Conservation (phyloP, 2,113 vertebrate species). For the mouse (Mus musculus) region GRCm39 chr10:47792501-47793000, state of each 20-base stretch:
- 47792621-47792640: slow-evolving; percentile 71
- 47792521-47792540: slow-evolving; percentile 64
- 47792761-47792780: slow-evolving; percentile 82
- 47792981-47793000: too few species aligned
- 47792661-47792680: slow-evolving; percentile 67
- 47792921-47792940: too few species aligned
- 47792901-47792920: too few species aligned
- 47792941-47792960: too few species aligned
- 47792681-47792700: slow-evolving; percentile 84
- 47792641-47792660: slow-evolving; percentile 64
- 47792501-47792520: slow-evolving; percentile 66
- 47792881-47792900: too few species aligned
- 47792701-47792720: slow-evolving; percentile 78
- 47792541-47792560: slow-evolving; percentile 64
- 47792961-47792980: too few species aligned
- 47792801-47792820: too few species aligned
- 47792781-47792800: slow-evolving; percentile 79
- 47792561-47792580: slow-evolving; percentile 71
- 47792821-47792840: background rate
- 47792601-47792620: slow-evolving; percentile 68
- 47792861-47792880: too few species aligned
- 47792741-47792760: slow-evolving; percentile 80
- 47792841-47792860: too few species aligned
- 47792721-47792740: slow-evolving; percentile 77
- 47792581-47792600: slow-evolving; percentile 75